Base-by-base conservation (phyloP, 2,888 invertebrate genomes). In the Caenorhabditis drosophilae region DNA sequence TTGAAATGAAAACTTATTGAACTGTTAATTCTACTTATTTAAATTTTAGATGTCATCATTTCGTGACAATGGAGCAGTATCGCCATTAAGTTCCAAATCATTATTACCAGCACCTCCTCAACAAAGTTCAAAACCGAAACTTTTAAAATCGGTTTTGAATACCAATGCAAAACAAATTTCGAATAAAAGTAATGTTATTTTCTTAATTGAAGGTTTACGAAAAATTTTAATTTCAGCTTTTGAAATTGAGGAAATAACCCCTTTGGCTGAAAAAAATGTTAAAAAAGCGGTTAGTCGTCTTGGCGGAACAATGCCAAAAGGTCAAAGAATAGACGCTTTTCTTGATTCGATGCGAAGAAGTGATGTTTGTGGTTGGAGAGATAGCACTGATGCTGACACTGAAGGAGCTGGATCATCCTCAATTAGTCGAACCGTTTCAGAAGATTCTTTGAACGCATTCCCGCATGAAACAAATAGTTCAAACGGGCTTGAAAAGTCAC, bases 291-390 rank as follows among this genome's bases (percentile, higher is more conserved):
- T 94, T 22, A 94, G 92, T 85, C 89, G 94, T 25, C 96, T 95
- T 84, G 61, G 61, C n/a, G 97, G 97, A 18, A 97, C 97, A 11
- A 87, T 97, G 81, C 97, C 97, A 0, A 97, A 96, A 86, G 94
- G 92, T 46, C 93, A 93, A 11, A 89, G 96, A 72, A 96, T 97
- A 78, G 95, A 95, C 27, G 96, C 95, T 6, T 97, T 93, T 85
- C 86, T 97, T 53, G 95, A 96, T 85, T 94, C 94, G 4, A 87
- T 97, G 81, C 68, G 50, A 40, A 31, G 38, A 50, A 42, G 42
- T 15, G 42, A 42, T 15, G 61, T 57, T 15, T 51, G 53, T 9
- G 51, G 53, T 7, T 63, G 56, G 56, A 63, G 53, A 54, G 67
- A 68, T 34, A 55, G 64, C 22, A 53, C 64, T 2, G 71, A 67